A percentile compares a stretch with the other conserved stretches of the same genome.
These are phyloP conservation scores for Apodemia hepburni DNA, from an alignment of 2,888 invertebrate genomes.

Conservation along the genomic window DNA sequence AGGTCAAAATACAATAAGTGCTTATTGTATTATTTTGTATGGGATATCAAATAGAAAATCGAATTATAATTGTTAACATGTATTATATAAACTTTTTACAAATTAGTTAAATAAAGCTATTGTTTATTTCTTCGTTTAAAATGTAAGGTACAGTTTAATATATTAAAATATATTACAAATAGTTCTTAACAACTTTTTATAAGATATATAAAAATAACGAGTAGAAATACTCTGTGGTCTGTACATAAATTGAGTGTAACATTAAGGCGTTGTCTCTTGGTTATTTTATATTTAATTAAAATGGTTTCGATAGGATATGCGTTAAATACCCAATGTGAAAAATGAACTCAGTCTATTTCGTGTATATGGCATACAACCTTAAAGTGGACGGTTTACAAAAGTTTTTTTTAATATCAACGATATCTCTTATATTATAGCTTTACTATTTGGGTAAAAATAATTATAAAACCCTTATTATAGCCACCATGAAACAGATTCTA, in stretches of 20 bases:
- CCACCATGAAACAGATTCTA: too few species aligned
- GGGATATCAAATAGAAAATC: constrained; percentile 17
- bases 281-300: background rate
- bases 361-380: background rate
- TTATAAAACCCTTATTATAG: background rate
- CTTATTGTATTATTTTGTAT: too few species aligned
- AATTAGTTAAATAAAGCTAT: constrained; percentile 57
- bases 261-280: background rate
- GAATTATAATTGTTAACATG: constrained; percentile 55
- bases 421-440: background rate
- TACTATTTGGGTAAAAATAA: background rate
- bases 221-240: constrained; percentile 1
- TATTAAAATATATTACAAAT: constrained; percentile 16
- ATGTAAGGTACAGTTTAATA: constrained; percentile 26
- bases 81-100: constrained; percentile 68
- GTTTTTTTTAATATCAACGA: background rate
- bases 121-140: constrained; percentile 44
- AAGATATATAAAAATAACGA: constrained; percentile 12
- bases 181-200: constrained; percentile 21
- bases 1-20: too few species aligned
- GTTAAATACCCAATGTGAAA: background rate
- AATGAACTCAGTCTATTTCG: constrained; percentile 4
- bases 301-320: background rate
- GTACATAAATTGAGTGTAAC: constrained; percentile 4
- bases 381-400: background rate